A percentile compares a stretch with the other conserved stretches of the same genome.
Conservation (phyloP, 23 tunicate species). For the Ciona savignyi region DNA sequence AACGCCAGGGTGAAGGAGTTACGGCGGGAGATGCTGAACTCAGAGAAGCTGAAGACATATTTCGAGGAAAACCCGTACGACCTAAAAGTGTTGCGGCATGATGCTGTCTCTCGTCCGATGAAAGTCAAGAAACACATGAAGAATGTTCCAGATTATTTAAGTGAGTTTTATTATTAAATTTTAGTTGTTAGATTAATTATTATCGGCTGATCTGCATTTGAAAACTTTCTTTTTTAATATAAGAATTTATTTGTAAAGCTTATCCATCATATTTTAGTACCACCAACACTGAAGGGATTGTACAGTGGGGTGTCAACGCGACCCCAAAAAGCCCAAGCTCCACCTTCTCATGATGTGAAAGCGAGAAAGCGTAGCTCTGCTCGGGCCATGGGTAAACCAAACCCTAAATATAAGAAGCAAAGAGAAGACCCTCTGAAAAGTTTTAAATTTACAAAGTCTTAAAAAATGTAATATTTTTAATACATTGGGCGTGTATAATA, state of each 20-base stretch:
- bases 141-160: constrained; percentile 79
- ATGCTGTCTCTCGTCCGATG: constrained; percentile 33
- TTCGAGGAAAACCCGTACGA: constrained; percentile 79
- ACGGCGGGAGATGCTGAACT: constrained; percentile 61
- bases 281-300: constrained; percentile 16
- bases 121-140: constrained; percentile 68
- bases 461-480: no score
- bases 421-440: constrained; percentile 57
- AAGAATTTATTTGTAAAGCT: no score
- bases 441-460: constrained; percentile 63
- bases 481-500: no score
- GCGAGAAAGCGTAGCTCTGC: not conserved
- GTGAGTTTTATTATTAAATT: constrained; percentile 24
- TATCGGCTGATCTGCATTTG: no score
- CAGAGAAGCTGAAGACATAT: constrained; percentile 61
- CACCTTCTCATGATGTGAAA: constrained; percentile 6
- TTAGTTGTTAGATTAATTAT: no score
- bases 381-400: constrained; percentile 7
- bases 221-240: no score
- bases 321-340: not conserved
- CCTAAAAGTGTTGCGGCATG: constrained; percentile 67
- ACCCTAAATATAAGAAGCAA: constrained; percentile 57
- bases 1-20: constrained; percentile 64
- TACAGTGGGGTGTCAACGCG: constrained; percentile 12
- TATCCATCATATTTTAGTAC: constrained; percentile 4